Evolutionary conservation across 2,113 vertebrate species (phyloP), one percentile per base, ranked within the genome.

Genomic region (Nothocercus nigrocapillus): DNA sequence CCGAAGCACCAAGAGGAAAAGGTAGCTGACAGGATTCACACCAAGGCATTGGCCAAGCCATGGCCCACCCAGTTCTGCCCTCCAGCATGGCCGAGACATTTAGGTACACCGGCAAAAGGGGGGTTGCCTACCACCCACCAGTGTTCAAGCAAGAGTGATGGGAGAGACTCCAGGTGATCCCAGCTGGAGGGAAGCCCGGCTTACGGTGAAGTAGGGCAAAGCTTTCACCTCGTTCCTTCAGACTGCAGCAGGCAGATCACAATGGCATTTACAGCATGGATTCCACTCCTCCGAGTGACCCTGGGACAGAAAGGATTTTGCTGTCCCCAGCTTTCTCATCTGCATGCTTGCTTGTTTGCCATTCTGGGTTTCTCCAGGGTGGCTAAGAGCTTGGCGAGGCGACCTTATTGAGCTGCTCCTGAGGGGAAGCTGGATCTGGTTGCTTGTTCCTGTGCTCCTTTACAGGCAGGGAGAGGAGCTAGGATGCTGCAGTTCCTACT

Each of bases 401-500:
- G 69, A 40, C 44, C 70, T 86, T 34, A 83, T 76, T 87, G 58
- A 78, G 27, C 74, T 66, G 13, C 74, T 93, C 68, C 70, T 85
- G 0, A 45, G 75, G 54, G 25, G 21, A 90, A 77, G 74, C 77
- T 2, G 18, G 70, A 94, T 62, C 70, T 0, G 4, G 30, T 47
- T 85, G 84, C 64, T 87, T 82, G 81, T 94, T 97, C 89, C 74
- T 79, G 38, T 74, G 90, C 94, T 87, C 86, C 77, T 90, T 77
- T 79, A 49, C 88, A 96, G 91, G 83, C 88, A 36, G 1, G 64
- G 95, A 96, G 75, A 94, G 79, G 56, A 97, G 79, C 84, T 61
- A 66, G 85, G 93, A 95, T 97, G 91, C 92, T 95, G 88, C 94
- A 94, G 93, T 96, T 95, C 76, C 90, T 87, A 83, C 56, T 89